A percentile compares a stretch with the other conserved stretches of the same genome.
Evolutionary conservation across 2,797 vertebrate species (phyloP).

Genomic region (Bradypodion pumilum): DNA sequence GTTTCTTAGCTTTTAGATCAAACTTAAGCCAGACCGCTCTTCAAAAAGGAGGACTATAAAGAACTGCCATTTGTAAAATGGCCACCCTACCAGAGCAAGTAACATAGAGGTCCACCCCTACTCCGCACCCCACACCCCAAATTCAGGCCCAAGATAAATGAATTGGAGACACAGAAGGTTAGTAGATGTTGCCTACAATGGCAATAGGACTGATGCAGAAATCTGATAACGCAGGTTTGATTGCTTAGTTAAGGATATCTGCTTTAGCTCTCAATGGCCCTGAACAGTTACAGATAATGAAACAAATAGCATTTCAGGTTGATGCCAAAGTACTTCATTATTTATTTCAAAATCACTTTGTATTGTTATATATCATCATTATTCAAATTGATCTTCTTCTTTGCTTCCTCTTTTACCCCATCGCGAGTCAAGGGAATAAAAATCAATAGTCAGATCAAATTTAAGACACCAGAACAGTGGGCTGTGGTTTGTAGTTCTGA

Average conservation of each 20-base stretch:
- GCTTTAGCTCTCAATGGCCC: background rate
- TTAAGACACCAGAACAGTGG: conserved; percentile 1
- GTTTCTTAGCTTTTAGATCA: too few species aligned
- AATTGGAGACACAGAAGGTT: background rate
- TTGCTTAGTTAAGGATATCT: background rate
- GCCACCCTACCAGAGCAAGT: too few species aligned
- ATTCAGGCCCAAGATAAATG: background rate
- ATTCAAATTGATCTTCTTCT: too few species aligned
- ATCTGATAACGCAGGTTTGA: background rate
- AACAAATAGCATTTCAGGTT: background rate
- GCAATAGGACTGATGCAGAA: background rate
- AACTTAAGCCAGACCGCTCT: too few species aligned
- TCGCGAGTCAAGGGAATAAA: too few species aligned
- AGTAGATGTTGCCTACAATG: background rate
- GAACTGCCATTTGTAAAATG: background rate
- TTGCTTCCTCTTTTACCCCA: too few species aligned
- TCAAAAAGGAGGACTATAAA: background rate
- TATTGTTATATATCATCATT: conserved; percentile 11
- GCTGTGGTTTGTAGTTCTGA: background rate
- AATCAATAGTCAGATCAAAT: conserved; percentile 33
- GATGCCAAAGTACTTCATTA: background rate
- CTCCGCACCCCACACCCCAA: too few species aligned
- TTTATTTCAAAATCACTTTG: conserved; percentile 32
- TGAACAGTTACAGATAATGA: background rate
- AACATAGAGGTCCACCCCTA: background rate